Evolutionary conservation across 2,797 vertebrate genomes (phyloP).

Genomic region (Acestrorhynchus altus): DNA sequence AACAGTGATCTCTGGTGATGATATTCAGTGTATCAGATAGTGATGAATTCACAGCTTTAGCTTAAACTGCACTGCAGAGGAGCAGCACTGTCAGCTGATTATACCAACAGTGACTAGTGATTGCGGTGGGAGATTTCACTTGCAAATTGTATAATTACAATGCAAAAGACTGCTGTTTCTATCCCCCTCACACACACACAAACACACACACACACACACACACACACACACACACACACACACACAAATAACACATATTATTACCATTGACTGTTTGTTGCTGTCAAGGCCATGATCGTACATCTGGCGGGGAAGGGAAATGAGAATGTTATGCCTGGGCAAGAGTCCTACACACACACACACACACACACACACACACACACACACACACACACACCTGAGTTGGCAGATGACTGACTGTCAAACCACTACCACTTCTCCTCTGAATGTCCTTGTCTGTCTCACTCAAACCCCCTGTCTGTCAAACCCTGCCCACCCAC

Average conservation of each 20-base stretch:
- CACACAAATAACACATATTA: slow-evolving; percentile 1
- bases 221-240: not conserved
- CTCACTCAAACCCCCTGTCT: slow-evolving; percentile 44
- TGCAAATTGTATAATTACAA: not conserved
- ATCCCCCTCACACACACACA: too few species aligned
- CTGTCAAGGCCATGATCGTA: slow-evolving; percentile 42
- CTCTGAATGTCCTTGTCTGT: slow-evolving; percentile 58
- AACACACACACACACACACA: slow-evolving; percentile 10
- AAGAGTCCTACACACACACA: slow-evolving; percentile 31
- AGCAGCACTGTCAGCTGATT: too few species aligned
- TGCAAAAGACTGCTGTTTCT: too few species aligned
- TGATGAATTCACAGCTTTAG: too few species aligned
- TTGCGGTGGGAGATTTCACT: not conserved
- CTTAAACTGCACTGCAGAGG: too few species aligned
- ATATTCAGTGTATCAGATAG: too few species aligned
- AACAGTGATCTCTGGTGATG: too few species aligned
- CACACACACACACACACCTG: slow-evolving; percentile 38
- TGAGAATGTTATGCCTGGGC: slow-evolving; percentile 46
- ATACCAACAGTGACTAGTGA: not conserved
- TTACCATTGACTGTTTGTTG: too few species aligned
- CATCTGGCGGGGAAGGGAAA: slow-evolving; percentile 41
- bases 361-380: slow-evolving; percentile 33
- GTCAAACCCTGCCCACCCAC: slow-evolving; percentile 36
- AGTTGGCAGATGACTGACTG: slow-evolving; percentile 49
- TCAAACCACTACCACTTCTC: slow-evolving; percentile 47